Conservation (phyloP, 37 sponge, comb jelly and placozoan genomes). For the Diacarnus erythraeanus region DNA sequence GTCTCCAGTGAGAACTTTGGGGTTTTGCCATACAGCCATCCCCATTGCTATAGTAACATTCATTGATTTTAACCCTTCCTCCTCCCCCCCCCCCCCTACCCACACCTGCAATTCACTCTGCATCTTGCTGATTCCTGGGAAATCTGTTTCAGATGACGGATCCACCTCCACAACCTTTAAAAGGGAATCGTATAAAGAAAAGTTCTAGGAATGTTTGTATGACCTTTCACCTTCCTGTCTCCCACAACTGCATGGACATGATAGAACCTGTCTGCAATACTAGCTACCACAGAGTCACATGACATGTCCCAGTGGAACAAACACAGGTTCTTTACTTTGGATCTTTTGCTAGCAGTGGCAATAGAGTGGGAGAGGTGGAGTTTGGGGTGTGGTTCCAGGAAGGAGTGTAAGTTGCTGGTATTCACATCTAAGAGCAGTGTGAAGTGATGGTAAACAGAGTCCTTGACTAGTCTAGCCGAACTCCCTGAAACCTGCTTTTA, state of each 20-base stretch:
- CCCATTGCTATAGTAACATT: constrained; percentile 45
- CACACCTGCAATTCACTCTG: constrained; percentile 38
- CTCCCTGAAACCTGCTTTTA: constrained; percentile 77
- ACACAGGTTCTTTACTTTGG: constrained; percentile 33
- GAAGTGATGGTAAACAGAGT: constrained; percentile 78
- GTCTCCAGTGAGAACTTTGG: constrained; percentile 57
- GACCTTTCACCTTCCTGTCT: constrained; percentile 6
- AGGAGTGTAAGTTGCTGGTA: constrained; percentile 6
- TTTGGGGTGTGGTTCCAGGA: constrained; percentile 30
- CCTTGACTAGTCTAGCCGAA: constrained; percentile 59
- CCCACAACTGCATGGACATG: constrained; percentile 23
- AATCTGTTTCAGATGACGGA: constrained; percentile 20
- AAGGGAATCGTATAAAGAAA: background rate
- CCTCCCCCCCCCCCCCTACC: no score
- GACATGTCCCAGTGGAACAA: constrained; percentile 2
- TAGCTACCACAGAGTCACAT: background rate
- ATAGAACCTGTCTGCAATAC: constrained; percentile 55
- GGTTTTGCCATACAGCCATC: constrained; percentile 81
- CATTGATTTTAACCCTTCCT: no score
- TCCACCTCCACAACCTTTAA: constrained; percentile 31
- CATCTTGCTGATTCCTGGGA: constrained; percentile 42
- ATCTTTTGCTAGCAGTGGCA: constrained; percentile 63
- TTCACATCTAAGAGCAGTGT: constrained; percentile 74
- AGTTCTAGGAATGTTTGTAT: background rate
- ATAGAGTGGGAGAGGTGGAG: constrained; percentile 15